These are phyloP conservation scores for Agapornis canus DNA, from an alignment of 2,797 vertebrate genomes.

Conservation along the genomic window DNA sequence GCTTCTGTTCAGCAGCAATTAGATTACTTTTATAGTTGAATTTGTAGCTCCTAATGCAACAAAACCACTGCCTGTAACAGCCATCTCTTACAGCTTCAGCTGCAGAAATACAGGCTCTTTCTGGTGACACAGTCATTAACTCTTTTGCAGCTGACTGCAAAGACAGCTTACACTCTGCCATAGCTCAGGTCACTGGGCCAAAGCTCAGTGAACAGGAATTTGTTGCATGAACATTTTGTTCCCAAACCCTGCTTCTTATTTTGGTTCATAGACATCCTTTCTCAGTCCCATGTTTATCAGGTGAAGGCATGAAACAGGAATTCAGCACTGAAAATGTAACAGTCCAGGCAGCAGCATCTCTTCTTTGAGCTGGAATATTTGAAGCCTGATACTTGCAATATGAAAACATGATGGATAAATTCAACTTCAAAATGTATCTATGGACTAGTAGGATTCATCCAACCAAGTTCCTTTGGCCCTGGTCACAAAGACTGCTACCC, in stretches of 20 bases:
- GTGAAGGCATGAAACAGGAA: neutral
- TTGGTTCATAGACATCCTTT: neutral
- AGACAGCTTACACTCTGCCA: neutral
- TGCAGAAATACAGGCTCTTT: neutral
- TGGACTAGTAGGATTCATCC: neutral
- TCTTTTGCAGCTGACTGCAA: neutral
- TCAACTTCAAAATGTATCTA: neutral
- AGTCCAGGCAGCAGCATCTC: neutral
- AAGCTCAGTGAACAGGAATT: neutral
- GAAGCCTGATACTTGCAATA: neutral
- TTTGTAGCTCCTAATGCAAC: neutral
- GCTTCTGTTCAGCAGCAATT: constrained; percentile 3
- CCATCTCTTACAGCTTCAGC: neutral
- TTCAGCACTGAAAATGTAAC: neutral
- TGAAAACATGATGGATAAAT: neutral
- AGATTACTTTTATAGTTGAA: neutral
- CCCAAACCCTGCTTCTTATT: neutral
- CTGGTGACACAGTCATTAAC: neutral
- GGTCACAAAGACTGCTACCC: neutral
- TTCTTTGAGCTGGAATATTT: neutral
- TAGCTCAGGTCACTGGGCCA: neutral
- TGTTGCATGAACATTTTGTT: neutral
- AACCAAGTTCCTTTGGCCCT: neutral
- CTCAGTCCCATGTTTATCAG: neutral
- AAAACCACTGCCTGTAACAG: neutral